phyloP scores from a whole-genome alignment of 2,888 invertebrate species.

The Netelia virgata region DNA sequence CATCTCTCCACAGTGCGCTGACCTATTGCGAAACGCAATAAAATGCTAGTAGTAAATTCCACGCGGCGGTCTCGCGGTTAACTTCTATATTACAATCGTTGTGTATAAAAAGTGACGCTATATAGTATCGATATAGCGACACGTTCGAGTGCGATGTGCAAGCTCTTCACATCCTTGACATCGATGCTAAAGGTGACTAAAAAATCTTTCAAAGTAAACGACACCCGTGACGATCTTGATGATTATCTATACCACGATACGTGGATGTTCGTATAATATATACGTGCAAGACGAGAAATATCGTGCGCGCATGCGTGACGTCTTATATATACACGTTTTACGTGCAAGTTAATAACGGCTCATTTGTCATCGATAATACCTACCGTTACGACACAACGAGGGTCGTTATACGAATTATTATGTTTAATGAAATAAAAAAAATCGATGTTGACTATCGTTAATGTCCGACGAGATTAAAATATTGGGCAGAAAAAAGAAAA shows the following conservation, averaged over 20 bases:
- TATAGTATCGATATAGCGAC: slow-evolving; percentile 19
- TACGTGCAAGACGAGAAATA: not conserved
- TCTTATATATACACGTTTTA: too few species aligned
- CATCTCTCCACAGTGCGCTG: slow-evolving; percentile 67
- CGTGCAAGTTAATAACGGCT: slow-evolving; percentile 10
- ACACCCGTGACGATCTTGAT: slow-evolving; percentile 32
- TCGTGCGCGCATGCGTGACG: not conserved
- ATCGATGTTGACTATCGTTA: too few species aligned
- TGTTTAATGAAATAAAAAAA: not conserved
- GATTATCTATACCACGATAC: not conserved
- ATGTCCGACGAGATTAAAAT: too few species aligned
- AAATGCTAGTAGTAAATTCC: slow-evolving; percentile 77
- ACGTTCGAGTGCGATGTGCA: not conserved
- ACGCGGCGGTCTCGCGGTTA: slow-evolving; percentile 57
- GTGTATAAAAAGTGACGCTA: slow-evolving; percentile 16
- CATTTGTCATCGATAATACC: slow-evolving; percentile 40
- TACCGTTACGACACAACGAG: not conserved
- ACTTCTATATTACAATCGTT: slow-evolving; percentile 35
- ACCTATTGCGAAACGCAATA: slow-evolving; percentile 82
- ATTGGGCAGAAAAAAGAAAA: too few species aligned
- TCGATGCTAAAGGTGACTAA: slow-evolving; percentile 79
- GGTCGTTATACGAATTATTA: not conserved
- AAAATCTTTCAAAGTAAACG: slow-evolving; percentile 62
- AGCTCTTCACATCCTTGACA: slow-evolving; percentile 79
- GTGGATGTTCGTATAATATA: not conserved